Evolutionary conservation across 2,113 vertebrate species (phyloP).

Genomic region (Esox niger): DNA sequence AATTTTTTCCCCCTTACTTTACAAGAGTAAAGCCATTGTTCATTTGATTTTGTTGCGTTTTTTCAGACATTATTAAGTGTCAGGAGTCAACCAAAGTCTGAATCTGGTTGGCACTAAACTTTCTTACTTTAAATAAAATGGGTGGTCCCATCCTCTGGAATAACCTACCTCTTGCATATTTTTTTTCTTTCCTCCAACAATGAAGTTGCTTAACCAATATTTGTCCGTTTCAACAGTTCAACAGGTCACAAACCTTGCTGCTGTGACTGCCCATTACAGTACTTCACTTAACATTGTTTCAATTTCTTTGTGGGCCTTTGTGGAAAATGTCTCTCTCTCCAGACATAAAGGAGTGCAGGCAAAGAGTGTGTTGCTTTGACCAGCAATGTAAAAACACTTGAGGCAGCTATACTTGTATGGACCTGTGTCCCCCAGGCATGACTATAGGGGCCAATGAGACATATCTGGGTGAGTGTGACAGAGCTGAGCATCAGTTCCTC

Average conservation of each 20-base stretch:
- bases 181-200: background rate
- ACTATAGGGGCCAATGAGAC: slow-evolving; percentile 87
- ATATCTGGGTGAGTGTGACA: slow-evolving; percentile 84
- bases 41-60: background rate
- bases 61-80: slow-evolving; percentile 93
- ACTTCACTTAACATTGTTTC: no score
- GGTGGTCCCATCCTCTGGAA: no score
- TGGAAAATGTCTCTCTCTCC: slow-evolving; percentile 10
- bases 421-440: slow-evolving; percentile 92
- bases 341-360: slow-evolving; percentile 96
- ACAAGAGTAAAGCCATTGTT: no score
- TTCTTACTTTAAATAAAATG: no score
- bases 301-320: no score
- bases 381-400: slow-evolving; percentile 95
- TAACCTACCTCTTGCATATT: no score
- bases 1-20: background rate
- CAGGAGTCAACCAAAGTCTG: no score
- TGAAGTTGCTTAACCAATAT: background rate
- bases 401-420: slow-evolving; percentile 92
- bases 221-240: no score
- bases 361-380: slow-evolving; percentile 88
- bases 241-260: no score
- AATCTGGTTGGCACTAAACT: no score
- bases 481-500: no score
- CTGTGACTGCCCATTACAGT: no score